phyloP scores from a whole-genome alignment of 2,797 vertebrate genomes.

The Micropoecilia bifurca region DNA sequence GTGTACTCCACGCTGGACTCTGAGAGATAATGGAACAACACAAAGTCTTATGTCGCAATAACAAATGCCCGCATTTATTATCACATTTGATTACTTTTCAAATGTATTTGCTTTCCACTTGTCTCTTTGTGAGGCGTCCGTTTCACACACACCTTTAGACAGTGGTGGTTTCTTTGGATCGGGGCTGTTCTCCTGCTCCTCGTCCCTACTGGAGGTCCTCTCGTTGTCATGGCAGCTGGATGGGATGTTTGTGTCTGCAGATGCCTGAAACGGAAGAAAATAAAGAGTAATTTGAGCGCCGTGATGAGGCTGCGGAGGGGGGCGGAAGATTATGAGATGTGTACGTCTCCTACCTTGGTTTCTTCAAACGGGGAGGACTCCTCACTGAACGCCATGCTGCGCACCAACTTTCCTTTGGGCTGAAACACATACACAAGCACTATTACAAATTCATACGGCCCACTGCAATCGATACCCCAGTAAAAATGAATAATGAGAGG shows the following conservation, averaged over 20 bases:
- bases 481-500: constrained; percentile 60
- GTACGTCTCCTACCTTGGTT: constrained; percentile 80
- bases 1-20: constrained; percentile 94
- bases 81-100: constrained; percentile 51
- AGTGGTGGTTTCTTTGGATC: constrained; percentile 85
- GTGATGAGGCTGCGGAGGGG: constrained; percentile 15
- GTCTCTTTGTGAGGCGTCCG: constrained; percentile 55
- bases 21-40: constrained; percentile 61
- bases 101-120: constrained; percentile 43
- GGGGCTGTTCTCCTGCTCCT: constrained; percentile 86
- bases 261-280: constrained; percentile 76
- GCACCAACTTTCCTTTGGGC: constrained; percentile 91
- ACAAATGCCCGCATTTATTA: constrained; percentile 31
- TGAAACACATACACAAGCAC: constrained; percentile 68
- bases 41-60: constrained; percentile 42
- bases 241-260: constrained; percentile 82
- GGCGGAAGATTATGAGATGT: neutral
- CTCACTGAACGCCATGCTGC: constrained; percentile 91
- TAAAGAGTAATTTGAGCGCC: constrained; percentile 34
- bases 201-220: constrained; percentile 85
- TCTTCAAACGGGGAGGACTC: constrained; percentile 84
- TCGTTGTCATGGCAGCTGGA: constrained; percentile 86
- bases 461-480: constrained; percentile 46
- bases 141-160: constrained; percentile 87
- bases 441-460: constrained; percentile 55